These are phyloP conservation scores for Tetragonisca angustula DNA, from an alignment of 2,888 invertebrate species.

Conservation along the genomic window DNA sequence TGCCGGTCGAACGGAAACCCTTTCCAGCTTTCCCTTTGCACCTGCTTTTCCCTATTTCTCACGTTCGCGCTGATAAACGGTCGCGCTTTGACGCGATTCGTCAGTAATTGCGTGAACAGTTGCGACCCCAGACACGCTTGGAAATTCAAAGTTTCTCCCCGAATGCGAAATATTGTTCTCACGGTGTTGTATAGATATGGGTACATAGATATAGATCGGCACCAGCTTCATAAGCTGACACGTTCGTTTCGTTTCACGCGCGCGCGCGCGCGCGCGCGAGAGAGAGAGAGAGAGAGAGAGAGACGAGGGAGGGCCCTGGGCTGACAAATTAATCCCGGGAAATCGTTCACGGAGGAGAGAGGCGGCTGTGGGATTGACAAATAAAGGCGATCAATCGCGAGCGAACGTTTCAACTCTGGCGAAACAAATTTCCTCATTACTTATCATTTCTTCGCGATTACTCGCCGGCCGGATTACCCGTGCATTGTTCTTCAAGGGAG, in stretches of 20 bases:
- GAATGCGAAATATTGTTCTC: not conserved
- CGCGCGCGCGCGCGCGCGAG: too few relatives aligned
- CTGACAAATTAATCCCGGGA: too few relatives aligned
- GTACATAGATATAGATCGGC: not conserved
- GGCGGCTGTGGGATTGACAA: slow-evolving; percentile 13
- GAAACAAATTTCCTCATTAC: slow-evolving; percentile 37
- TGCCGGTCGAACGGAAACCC: not conserved
- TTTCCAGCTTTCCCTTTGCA: slow-evolving; percentile 14
- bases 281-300: too few relatives aligned
- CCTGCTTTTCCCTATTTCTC: slow-evolving; percentile 38
- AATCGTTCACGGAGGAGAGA: not conserved
- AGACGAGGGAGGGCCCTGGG: too few relatives aligned
- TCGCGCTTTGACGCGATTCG: not conserved
- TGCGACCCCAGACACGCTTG: not conserved
- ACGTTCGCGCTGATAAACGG: not conserved
- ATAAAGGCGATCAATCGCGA: slow-evolving; percentile 35
- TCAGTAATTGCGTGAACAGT: slow-evolving; percentile 8
- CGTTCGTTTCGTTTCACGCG: not conserved
- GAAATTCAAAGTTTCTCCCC: not conserved
- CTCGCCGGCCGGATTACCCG: slow-evolving; percentile 46
- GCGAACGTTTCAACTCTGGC: not conserved
- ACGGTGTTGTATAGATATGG: not conserved
- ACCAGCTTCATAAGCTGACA: not conserved
- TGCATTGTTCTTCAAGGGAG: slow-evolving; percentile 37
- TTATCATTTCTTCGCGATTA: slow-evolving; percentile 58